A percentile compares a stretch with the other conserved stretches of the same genome.
These are phyloP conservation scores for Anseranas semipalmata DNA, from an alignment of 2,113 vertebrate species.

Conservation along the genomic window DNA sequence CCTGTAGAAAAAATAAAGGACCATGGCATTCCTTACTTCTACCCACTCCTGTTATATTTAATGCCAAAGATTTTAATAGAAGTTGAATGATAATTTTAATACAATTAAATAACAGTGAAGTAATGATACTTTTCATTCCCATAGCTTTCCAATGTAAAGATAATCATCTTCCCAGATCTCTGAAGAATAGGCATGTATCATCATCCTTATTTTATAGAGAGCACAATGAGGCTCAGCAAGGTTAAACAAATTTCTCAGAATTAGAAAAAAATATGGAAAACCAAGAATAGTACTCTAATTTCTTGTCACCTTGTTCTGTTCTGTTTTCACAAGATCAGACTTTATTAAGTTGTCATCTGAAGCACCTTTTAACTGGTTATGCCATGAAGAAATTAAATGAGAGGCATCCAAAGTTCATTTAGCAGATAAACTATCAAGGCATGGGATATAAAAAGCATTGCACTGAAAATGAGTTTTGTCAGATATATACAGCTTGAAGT, in stretches of 20 bases:
- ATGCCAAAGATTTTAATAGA: not conserved
- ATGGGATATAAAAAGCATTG: not conserved
- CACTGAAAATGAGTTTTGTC: not conserved
- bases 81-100: slow-evolving; percentile 6
- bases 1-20: not conserved
- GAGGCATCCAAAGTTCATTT: not conserved
- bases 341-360: slow-evolving; percentile 52
- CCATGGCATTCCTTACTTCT: not conserved
- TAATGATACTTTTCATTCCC: slow-evolving; percentile 39
- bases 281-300: slow-evolving; percentile 49
- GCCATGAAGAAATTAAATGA: slow-evolving; percentile 31
- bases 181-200: slow-evolving; percentile 14
- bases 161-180: slow-evolving; percentile 43
- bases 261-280: not conserved
- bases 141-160: slow-evolving; percentile 20
- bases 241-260: slow-evolving; percentile 32
- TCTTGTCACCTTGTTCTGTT: slow-evolving; percentile 41
- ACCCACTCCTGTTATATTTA: not conserved
- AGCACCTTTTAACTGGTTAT: slow-evolving; percentile 37
- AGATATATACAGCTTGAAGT: not conserved
- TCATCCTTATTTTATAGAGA: not conserved
- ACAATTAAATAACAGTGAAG: slow-evolving; percentile 27
- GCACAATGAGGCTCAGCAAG: not conserved
- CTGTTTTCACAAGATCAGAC: slow-evolving; percentile 43
- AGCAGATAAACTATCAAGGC: not conserved